Percentiles rank a stretch among this genome's conserved stretches.
Evolutionary conservation across 92 coral and sea anemone genomes (phyloP).

Genomic region (Phenganax stokvisi): DNA sequence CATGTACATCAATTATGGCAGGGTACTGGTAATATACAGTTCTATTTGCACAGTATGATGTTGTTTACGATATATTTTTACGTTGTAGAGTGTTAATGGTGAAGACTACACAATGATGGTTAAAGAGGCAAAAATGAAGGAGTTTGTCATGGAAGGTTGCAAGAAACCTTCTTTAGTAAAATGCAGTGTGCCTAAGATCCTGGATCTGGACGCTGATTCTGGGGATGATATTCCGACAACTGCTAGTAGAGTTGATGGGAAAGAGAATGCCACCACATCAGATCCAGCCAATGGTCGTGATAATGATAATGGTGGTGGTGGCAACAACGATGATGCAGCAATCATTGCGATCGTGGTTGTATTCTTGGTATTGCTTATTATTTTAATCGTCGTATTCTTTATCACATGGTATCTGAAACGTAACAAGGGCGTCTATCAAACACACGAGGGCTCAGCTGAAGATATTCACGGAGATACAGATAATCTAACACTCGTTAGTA

Average conservation of each 20-base stretch:
- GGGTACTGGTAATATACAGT: neutral
- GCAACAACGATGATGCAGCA: slow-evolving; percentile 11
- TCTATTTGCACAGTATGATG: neutral
- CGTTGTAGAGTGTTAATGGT: slow-evolving; percentile 27
- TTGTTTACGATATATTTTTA: neutral
- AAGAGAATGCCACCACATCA: neutral
- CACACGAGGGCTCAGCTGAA: slow-evolving; percentile 40
- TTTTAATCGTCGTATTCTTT: slow-evolving; percentile 19
- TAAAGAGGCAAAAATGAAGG: neutral
- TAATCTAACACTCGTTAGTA: slow-evolving; percentile 37
- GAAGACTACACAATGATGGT: neutral
- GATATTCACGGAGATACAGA: slow-evolving; percentile 39
- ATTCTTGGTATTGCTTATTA: slow-evolving; percentile 21
- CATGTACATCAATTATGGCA: neutral
- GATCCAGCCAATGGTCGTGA: neutral
- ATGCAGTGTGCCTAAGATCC: neutral
- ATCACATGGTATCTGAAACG: slow-evolving; percentile 39
- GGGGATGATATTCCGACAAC: neutral
- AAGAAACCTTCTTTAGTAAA: neutral
- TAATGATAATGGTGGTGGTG: slow-evolving; percentile 21
- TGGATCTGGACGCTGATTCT: neutral
- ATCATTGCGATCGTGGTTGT: slow-evolving; percentile 35
- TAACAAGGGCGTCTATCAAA: slow-evolving; percentile 38
- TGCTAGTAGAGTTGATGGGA: neutral
- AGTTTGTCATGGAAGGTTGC: slow-evolving; percentile 19